A percentile compares a stretch with the other conserved stretches of the same genome.
These are phyloP conservation scores for Melanostoma mellinum DNA, from an alignment of 2,888 invertebrate species.

Conservation along the genomic window DNA sequence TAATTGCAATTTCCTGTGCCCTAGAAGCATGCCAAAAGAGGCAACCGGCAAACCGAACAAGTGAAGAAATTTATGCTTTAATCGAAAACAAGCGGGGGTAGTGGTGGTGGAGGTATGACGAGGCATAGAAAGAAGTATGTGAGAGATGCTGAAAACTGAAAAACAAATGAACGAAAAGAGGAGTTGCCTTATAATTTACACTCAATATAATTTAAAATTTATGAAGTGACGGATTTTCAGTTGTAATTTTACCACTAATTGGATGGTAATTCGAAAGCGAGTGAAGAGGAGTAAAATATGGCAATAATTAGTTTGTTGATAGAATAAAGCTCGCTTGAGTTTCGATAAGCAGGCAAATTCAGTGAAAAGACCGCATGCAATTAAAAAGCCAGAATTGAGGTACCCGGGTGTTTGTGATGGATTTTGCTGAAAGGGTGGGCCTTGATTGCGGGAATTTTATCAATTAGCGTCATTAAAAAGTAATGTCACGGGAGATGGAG, in stretches of 20 bases:
- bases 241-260: slow-evolving; percentile 68
- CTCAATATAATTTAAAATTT: slow-evolving; percentile 67
- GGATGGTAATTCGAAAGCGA: slow-evolving; percentile 34
- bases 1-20: slow-evolving; percentile 70
- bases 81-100: neutral
- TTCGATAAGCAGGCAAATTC: neutral
- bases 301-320: slow-evolving; percentile 28
- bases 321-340: neutral
- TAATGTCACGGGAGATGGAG: too few species aligned
- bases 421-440: too few species aligned
- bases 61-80: slow-evolving; percentile 36
- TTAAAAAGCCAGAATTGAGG: too few species aligned
- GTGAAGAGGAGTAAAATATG: slow-evolving; percentile 24
- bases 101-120: neutral
- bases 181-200: slow-evolving; percentile 55
- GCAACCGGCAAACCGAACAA: slow-evolving; percentile 4
- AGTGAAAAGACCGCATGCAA: too few species aligned
- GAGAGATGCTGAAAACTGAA: slow-evolving; percentile 28
- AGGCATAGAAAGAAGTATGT: neutral
- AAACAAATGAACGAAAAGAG: neutral
- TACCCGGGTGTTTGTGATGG: too few species aligned
- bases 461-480: too few species aligned
- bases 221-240: slow-evolving; percentile 69
- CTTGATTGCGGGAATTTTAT: too few species aligned
- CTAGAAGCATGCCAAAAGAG: slow-evolving; percentile 33